Evolutionary conservation across 2,797 vertebrate species (phyloP), one percentile per base, ranked within the genome.

Genomic region (Chelon labrosus): DNA sequence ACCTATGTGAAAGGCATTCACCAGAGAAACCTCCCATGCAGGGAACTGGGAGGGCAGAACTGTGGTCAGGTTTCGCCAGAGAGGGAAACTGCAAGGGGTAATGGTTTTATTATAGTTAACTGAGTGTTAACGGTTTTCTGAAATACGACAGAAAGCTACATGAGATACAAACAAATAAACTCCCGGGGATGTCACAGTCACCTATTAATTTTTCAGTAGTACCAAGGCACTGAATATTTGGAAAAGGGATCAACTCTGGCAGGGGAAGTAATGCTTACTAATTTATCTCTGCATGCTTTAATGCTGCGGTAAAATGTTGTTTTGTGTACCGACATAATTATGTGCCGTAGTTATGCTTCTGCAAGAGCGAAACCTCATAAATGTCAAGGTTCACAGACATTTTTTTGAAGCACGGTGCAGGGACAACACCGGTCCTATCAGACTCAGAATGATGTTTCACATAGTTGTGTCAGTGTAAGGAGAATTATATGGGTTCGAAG

Each of bases 1-100:
- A 65, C 38, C 56, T n/a, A 68, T 35, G 4, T 35, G 25, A 55
- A 78, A 63, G 10, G 6, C 22, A 31, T 44, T 58, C 9, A 12
- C 20, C 6, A 44, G n/a, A 46, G 37, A 70, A 60, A 50, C 56
- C 10, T 14, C n/a, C 31, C 8, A 10, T 44, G 7, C 50, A 20
- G 10, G 19, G 0, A 56, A 42, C 27, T 41, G 39, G 0, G n/a
- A 9, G 17, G 27, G 8, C 5, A 9, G 9, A n/a, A 38, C 38
- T 49, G 38, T 20, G 13, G 17, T 35, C 35, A 41, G 17, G 51
- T 37, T 31, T 25, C 12, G 6, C 11, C 22, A 16, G 38, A 51
- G 37, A 14, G 37, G 37, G 7, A 19, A 69, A 68, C 11, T 0
- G 31, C 13, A 5, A 39, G 1, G 4, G 16, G 27, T 7, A 16